These are phyloP conservation scores for Vanessa cardui DNA, from an alignment of 2,888 invertebrate genomes.

Conservation along the genomic window DNA sequence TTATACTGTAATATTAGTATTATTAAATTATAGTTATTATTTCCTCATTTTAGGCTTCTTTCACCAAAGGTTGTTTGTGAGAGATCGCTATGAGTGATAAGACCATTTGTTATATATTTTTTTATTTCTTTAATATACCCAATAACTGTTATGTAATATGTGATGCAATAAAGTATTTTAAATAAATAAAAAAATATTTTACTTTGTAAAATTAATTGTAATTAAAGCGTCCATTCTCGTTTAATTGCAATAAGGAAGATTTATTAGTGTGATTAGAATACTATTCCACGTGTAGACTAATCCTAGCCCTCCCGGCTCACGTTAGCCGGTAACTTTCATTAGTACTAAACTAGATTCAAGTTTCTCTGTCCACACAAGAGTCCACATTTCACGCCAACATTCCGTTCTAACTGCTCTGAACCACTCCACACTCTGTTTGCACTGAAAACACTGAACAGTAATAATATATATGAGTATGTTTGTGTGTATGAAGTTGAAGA, in stretches of 20 bases:
- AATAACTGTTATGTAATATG: no score
- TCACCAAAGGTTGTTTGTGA: no score
- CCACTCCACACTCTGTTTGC: conserved; percentile 9
- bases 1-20: no score
- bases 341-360: conserved; percentile 33
- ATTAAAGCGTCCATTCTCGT: no score
- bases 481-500: not conserved
- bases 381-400: conserved; percentile 35
- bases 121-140: no score
- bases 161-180: no score
- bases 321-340: conserved; percentile 34
- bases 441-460: conserved; percentile 17
- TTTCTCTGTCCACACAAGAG: conserved; percentile 11
- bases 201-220: no score
- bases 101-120: no score
- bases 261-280: not conserved
- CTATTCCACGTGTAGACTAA: conserved; percentile 5
- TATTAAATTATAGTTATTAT: no score
- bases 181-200: no score
- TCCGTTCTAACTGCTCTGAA: conserved; percentile 21
- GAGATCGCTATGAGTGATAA: no score
- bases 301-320: conserved; percentile 15
- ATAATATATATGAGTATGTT: not conserved
- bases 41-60: no score
- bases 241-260: not conserved